Conservation (phyloP, 35 echinoderm and acorn worm genomes). For the Ophiothrix spiculata region DNA sequence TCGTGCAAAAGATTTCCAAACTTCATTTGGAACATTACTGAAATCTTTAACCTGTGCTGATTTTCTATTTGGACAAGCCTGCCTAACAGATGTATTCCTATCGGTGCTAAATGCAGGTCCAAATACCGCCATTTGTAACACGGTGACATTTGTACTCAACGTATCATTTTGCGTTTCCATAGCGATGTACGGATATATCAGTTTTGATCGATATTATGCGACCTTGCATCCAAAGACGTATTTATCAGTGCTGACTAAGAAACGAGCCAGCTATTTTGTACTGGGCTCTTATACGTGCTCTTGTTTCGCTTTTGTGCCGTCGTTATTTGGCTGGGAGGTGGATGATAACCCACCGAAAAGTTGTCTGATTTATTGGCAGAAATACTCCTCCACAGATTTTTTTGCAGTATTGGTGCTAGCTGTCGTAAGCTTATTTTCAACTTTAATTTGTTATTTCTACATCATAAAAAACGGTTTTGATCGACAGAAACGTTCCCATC, state of each 20-base stretch:
- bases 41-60: not conserved
- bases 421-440: not conserved
- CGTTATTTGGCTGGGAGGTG: not conserved
- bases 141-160: not conserved
- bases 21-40: not conserved
- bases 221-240: not conserved
- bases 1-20: not conserved
- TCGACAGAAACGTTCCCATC: not conserved
- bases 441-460: not conserved
- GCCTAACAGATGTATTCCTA: not conserved
- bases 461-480: not conserved
- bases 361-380: not conserved
- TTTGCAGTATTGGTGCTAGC: not conserved
- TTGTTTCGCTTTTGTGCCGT: not conserved
- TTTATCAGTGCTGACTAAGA: not conserved
- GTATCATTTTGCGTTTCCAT: not conserved
- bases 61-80: not conserved
- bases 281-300: not conserved
- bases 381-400: not conserved
- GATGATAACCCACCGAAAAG: not conserved
- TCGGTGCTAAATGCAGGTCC: not conserved
- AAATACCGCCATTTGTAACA: not conserved
- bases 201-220: not conserved
- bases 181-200: not conserved
- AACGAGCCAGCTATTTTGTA: not conserved